These are phyloP conservation scores for Narcine bancroftii DNA, from an alignment of 2,113 vertebrate species.

Conservation along the genomic window DNA sequence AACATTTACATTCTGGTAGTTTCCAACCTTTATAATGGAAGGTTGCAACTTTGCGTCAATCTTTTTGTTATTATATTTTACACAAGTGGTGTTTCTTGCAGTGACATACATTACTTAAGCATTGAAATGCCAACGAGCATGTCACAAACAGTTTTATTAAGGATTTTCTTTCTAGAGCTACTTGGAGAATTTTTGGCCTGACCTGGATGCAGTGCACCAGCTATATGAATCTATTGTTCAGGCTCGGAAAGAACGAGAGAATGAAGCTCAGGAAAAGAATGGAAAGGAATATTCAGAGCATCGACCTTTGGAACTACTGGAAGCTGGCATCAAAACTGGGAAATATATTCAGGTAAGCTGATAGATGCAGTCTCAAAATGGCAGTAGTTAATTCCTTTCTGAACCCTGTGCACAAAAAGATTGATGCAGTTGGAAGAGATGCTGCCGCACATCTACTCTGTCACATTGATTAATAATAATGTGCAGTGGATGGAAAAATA, in stretches of 20 bases:
- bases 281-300: conserved; percentile 77
- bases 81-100: background rate
- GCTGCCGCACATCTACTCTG: too few relatives aligned
- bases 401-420: too few relatives aligned
- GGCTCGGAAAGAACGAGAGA: conserved; percentile 66
- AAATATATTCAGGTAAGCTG: conserved; percentile 69
- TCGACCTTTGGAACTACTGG: conserved; percentile 68
- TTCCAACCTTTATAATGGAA: background rate
- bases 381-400: conserved; percentile 13
- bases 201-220: conserved; percentile 70
- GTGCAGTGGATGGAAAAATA: too few relatives aligned
- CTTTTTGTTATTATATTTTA: background rate
- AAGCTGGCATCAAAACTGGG: conserved; percentile 88
- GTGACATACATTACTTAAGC: background rate
- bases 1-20: background rate
- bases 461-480: background rate
- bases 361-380: background rate
- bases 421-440: too few relatives aligned
- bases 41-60: background rate
- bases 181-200: conserved; percentile 80
- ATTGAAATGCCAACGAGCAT: background rate
- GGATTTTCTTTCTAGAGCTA: conserved; percentile 65
- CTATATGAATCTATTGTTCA: conserved; percentile 76
- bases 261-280: conserved; percentile 62
- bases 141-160: background rate